Evolutionary conservation across 2,888 invertebrate species (phyloP).

Genomic region (Siphonodentalium dalli): DNA sequence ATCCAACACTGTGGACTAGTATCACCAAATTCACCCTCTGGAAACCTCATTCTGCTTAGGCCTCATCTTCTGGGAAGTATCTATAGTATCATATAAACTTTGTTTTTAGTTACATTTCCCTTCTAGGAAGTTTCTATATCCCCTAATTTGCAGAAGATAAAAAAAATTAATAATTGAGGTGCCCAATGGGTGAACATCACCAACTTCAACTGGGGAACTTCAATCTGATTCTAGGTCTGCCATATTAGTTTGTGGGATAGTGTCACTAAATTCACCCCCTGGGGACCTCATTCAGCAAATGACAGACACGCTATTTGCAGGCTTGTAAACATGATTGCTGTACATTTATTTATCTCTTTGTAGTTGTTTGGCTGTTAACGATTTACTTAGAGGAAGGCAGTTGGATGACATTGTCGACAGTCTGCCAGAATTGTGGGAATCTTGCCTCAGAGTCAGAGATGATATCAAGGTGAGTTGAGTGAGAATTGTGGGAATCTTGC

Average conservation of each 20-base stretch:
- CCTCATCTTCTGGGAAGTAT: no score
- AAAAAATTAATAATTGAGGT: no score
- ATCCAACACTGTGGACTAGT: no score
- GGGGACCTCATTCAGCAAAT: background rate
- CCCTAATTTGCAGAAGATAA: no score
- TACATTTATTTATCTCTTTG: constrained; percentile 9
- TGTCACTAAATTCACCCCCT: background rate
- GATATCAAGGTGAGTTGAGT: constrained; percentile 81
- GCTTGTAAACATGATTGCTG: background rate
- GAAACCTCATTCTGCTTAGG: no score
- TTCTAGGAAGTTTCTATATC: no score
- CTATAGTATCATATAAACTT: no score
- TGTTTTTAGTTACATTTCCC: no score
- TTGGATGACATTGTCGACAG: constrained; percentile 63
- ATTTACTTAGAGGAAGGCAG: constrained; percentile 76
- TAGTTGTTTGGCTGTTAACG: constrained; percentile 84
- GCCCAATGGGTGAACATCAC: no score
- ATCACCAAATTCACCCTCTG: no score
- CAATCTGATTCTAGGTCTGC: no score
- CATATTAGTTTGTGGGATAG: background rate
- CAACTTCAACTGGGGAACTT: no score
- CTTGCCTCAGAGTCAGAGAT: constrained; percentile 89
- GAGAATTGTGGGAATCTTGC: constrained; percentile 79
- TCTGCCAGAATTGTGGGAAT: constrained; percentile 77
- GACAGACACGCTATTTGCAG: background rate